Base-by-base conservation (phyloP, 2,113 vertebrate species). In the Trinectes maculatus region DNA sequence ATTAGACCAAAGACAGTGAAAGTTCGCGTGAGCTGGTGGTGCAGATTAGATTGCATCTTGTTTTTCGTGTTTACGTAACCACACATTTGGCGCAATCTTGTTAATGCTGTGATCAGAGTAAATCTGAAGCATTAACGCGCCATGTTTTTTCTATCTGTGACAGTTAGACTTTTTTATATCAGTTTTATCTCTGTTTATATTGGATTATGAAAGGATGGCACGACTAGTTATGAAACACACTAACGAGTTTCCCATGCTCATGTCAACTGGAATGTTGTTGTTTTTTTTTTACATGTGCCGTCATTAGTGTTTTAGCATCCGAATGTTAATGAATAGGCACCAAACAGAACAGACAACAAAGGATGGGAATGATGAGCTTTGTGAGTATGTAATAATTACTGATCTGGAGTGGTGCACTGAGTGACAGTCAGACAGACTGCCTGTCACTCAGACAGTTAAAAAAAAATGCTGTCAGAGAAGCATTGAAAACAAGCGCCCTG, bases 1-100 rank as follows among this genome's bases (percentile, higher is more conserved):
- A 11, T 21, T 21, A 24, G 43, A 37, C 37, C 21, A 24, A 65
- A 42, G 34, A 24, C 16, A 57, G 16, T 28, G 15, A 24, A 8
- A 48, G 7, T 13, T 15, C 33, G 2, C 51, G 33, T 61, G 57
- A 49, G 25, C 44, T 57, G 26, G 16, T 21, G 18, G 21, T 22
- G 48, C 40, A 28, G 39, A 53, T 53, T 46, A 18, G 37, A 63
- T 67, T 54, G 47, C 29, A 57, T 59, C 46, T 54, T 67, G 42
- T 62, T 82, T 61, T 75, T 22, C 25, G 24, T 59, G 42, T 84
- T 77, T 70, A 52, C 44, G 37, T 62, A 72, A 71, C 34, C 31
- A 18, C 43, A 73, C 5, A 52, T 25, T 37, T 5, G 37, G 63
- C 34, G 57, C 39, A 63, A 55, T 71, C 25, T 19, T 68, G 66